Percentiles rank a stretch among this genome's conserved stretches.
phyloP scores from a whole-genome alignment of 2,113 vertebrate genomes.

The Boulengeromyrus knoepffleri region DNA sequence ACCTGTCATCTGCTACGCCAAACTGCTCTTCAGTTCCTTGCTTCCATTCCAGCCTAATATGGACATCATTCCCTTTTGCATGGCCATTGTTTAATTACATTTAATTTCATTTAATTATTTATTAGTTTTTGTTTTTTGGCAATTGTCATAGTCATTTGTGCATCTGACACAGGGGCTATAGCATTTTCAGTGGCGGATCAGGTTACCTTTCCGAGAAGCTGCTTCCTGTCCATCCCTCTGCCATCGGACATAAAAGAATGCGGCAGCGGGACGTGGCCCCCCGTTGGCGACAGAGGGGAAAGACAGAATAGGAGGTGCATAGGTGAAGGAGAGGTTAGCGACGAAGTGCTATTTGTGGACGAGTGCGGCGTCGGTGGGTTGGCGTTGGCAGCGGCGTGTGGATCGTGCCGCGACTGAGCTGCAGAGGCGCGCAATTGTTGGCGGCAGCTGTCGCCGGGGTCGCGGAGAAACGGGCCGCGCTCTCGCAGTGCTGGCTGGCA shows the following conservation, averaged over 20 bases:
- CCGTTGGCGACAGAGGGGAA: not conserved
- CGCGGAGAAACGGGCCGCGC: not conserved
- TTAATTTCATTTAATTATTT: not conserved
- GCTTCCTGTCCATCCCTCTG: not conserved
- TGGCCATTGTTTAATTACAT: not conserved
- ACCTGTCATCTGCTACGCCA: not conserved
- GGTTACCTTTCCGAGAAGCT: not conserved
- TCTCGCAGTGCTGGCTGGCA: not conserved
- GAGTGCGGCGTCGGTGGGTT: not conserved
- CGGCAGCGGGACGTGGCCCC: not conserved
- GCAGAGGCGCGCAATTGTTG: not conserved
- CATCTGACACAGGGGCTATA: not conserved
- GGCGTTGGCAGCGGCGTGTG: not conserved
- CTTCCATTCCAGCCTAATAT: not conserved
- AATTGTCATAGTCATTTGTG: not conserved
- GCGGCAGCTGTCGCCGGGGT: not conserved
- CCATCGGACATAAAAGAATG: not conserved
- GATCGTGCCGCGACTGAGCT: not conserved
- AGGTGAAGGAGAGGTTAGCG: slow-evolving; percentile 6
- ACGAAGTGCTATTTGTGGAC: slow-evolving; percentile 2
- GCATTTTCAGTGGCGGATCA: not conserved
- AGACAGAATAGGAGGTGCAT: not conserved
- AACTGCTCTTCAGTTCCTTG: not conserved
- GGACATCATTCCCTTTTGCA: not conserved
- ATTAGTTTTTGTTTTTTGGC: not conserved